These are phyloP conservation scores for Thamnaconus septentrionalis DNA, from an alignment of 2,113 vertebrate genomes.

Conservation along the genomic window DNA sequence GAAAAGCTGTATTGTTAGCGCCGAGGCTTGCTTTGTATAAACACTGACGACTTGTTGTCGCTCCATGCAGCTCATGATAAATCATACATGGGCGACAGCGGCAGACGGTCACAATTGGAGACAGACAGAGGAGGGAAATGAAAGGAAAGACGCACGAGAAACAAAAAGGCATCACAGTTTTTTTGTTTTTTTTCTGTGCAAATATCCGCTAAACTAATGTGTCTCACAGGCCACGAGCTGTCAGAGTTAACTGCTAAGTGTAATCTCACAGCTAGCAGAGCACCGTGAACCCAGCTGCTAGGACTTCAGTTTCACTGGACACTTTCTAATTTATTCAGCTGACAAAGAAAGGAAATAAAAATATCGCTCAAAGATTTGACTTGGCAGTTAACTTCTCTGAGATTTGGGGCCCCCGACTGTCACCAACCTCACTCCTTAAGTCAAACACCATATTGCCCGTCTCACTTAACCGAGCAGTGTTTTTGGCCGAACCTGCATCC, in stretches of 20 bases:
- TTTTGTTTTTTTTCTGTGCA: conserved; percentile 19
- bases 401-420: conserved; percentile 36
- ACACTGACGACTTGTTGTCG: conserved; percentile 54
- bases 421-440: conserved; percentile 36
- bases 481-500: conserved; percentile 23
- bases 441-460: conserved; percentile 40
- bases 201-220: conserved; percentile 32
- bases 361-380: conserved; percentile 28
- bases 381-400: conserved; percentile 35
- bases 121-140: conserved; percentile 3
- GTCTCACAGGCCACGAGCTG: conserved; percentile 37
- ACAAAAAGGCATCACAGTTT: background rate
- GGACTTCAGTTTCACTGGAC: conserved; percentile 49
- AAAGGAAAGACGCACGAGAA: background rate
- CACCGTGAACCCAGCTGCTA: conserved; percentile 33
- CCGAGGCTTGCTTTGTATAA: conserved; percentile 57
- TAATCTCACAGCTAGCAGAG: conserved; percentile 50
- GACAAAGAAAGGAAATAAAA: conserved; percentile 30
- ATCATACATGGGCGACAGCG: conserved; percentile 46
- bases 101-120: conserved; percentile 38
- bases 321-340: conserved; percentile 49
- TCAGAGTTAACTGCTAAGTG: conserved; percentile 36
- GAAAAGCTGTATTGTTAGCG: conserved; percentile 66
- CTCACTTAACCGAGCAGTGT: conserved; percentile 17
- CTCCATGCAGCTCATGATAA: conserved; percentile 55